Base-by-base conservation (phyloP, 2,797 vertebrate genomes). In the Buceros bicornis region DNA sequence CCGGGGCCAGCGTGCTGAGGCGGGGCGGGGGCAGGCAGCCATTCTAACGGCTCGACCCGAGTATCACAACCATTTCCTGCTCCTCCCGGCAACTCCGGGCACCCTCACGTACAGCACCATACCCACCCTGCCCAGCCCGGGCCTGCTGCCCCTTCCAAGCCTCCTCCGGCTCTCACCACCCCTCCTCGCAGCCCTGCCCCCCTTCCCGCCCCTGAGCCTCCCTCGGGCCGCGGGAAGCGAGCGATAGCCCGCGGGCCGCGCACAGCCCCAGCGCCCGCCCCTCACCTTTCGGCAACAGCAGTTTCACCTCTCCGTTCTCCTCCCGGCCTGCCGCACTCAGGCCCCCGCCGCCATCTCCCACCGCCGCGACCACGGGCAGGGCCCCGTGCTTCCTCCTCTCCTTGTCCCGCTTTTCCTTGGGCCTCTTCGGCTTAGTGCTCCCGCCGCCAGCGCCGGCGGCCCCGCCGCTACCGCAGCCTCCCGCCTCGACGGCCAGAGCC, bases 221-320 rank as follows among this genome's bases (percentile, higher is more conserved):
- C 25, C 42, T 6, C 25, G 4, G 50, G 28, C 50, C 5, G 35
- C 18, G 3, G 42, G 43, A 26, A 6, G 17, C 29, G 2, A 28
- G 16, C 48, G 54, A 60, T 11, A 3, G 42, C 21, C 47, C 31
- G 26, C 45, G 50, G 64, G 57, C 37, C 51, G 11, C 24, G 26
- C 50, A 18, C 45, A 11, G 53, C 45, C 37, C 2, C 69, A 4
- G 19, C 50, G 21, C 43, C 50, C 31, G 16, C 90, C 88, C 86
- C 98, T 95, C 98, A 99, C 99, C 99, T 99, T 98, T 98, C 74
- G 98, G 98, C 94, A 94, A 54, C 82, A 89, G 84, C 86, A 97
- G 96, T 96, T 97, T 98, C 97, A 98, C 97, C 87, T 99, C 99
- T 31, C 99, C 99, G 96, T 99, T 99, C 96, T 99, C 99, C 94